These are phyloP conservation scores for Rhegmatorhina hoffmannsi DNA, from an alignment of 2,113 vertebrate genomes.

Conservation along the genomic window DNA sequence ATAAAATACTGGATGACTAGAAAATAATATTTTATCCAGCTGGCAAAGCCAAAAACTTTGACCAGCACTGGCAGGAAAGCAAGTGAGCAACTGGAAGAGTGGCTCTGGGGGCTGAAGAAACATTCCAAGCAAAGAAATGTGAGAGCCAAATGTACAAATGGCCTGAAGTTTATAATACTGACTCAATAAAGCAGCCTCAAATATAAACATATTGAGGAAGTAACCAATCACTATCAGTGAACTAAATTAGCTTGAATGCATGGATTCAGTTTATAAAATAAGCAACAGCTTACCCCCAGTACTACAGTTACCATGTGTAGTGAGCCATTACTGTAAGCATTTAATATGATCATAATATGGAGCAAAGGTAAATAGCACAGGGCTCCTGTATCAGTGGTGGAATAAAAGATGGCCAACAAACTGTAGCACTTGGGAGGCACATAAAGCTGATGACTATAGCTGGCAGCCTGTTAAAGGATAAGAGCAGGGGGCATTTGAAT, in stretches of 20 bases:
- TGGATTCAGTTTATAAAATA: not conserved
- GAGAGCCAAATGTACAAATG: not conserved
- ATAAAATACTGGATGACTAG: not conserved
- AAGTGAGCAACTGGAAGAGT: not conserved
- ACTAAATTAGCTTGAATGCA: not conserved
- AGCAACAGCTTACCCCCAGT: not conserved
- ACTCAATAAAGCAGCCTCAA: not conserved
- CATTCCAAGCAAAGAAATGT: not conserved
- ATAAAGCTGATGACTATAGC: not conserved
- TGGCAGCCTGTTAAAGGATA: not conserved
- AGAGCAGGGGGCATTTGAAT: not conserved
- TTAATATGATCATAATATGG: not conserved
- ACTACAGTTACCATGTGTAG: not conserved
- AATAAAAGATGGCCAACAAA: not conserved
- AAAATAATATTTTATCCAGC: slow-evolving; percentile 16
- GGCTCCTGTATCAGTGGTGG: fast-evolving
- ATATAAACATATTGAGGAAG: not conserved
- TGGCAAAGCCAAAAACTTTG: slow-evolving; percentile 7
- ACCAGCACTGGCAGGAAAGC: slow-evolving; percentile 13
- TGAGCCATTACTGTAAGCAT: not conserved
- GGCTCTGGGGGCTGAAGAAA: slow-evolving; percentile 12
- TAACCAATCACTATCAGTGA: not conserved
- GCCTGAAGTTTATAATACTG: not conserved
- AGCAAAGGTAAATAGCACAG: not conserved
- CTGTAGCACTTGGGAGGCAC: not conserved